Percentiles rank a stretch among this genome's conserved stretches.
Conservation (phyloP, 2,888 invertebrate species). For the Pristionchus arcanus region DNA sequence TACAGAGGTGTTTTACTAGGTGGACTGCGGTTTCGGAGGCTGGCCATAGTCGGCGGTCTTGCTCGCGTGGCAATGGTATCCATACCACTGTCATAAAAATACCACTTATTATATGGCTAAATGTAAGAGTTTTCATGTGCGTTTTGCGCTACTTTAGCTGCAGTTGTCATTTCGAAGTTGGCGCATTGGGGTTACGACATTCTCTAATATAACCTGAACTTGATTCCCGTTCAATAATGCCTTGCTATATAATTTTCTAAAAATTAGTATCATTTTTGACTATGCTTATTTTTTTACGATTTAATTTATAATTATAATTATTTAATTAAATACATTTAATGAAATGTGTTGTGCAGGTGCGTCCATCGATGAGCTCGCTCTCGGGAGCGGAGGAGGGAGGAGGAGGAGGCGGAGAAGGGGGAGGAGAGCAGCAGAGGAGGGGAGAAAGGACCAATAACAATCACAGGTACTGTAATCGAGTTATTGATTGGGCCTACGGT, state of each 20-base stretch:
- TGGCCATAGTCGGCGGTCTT: not conserved
- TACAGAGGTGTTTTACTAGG: not conserved
- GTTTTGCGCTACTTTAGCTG: too few relatives aligned
- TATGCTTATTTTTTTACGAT: not conserved
- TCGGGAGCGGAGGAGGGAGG: slow-evolving; percentile 44
- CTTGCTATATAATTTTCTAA: too few relatives aligned
- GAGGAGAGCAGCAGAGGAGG: not conserved
- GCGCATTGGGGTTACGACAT: not conserved
- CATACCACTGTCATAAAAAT: too few relatives aligned
- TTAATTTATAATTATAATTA: not conserved
- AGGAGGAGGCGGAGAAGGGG: not conserved
- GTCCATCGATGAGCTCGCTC: slow-evolving; percentile 56
- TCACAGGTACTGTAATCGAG: slow-evolving; percentile 23
- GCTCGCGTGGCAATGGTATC: not conserved
- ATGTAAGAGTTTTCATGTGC: too few relatives aligned
- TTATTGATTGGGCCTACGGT: not conserved
- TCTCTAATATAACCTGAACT: not conserved
- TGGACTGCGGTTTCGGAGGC: not conserved
- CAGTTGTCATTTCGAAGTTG: too few relatives aligned
- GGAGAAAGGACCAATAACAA: slow-evolving; percentile 21
- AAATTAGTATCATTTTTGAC: not conserved
- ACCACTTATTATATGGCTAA: too few relatives aligned
- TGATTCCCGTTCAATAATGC: not conserved
- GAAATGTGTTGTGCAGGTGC: slow-evolving; percentile 2
- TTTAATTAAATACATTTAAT: not conserved